These are phyloP conservation scores for Coreoperca whiteheadi DNA, from an alignment of 2,113 vertebrate species.

Conservation along the genomic window DNA sequence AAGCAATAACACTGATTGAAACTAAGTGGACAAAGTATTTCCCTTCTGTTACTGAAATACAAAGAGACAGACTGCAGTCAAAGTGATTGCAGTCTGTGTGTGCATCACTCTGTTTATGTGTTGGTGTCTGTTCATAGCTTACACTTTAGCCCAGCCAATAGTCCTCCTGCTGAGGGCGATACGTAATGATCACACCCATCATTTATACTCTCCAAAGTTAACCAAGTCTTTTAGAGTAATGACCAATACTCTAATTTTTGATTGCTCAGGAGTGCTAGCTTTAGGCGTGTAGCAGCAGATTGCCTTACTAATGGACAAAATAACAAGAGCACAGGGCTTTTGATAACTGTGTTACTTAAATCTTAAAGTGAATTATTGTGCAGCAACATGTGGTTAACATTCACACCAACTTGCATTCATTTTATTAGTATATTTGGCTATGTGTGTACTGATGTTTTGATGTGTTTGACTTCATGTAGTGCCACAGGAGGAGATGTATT, in stretches of 20 bases:
- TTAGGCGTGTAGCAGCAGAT: conserved; percentile 41
- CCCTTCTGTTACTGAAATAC: background rate
- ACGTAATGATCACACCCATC: conserved; percentile 48
- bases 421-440: background rate
- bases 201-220: conserved; percentile 48
- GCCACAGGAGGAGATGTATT: conserved; percentile 90
- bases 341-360: conserved; percentile 23
- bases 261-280: conserved; percentile 56
- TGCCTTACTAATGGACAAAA: conserved; percentile 36
- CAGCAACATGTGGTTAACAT: conserved; percentile 45
- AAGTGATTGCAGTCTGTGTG: background rate
- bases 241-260: conserved; percentile 44
- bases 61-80: background rate
- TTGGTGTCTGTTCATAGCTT: conserved; percentile 25
- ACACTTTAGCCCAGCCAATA: conserved; percentile 36
- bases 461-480: conserved; percentile 64
- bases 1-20: conserved; percentile 35
- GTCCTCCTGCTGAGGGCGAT: conserved; percentile 40
- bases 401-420: background rate
- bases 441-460: background rate
- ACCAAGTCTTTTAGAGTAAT: conserved; percentile 64
- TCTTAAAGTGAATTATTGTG: conserved; percentile 22
- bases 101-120: conserved; percentile 13
- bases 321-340: conserved; percentile 26
- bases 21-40: conserved; percentile 20